Evolutionary conservation across 2,888 invertebrate species (phyloP), one percentile per base, ranked within the genome.

Genomic region (Julus scandinavius): DNA sequence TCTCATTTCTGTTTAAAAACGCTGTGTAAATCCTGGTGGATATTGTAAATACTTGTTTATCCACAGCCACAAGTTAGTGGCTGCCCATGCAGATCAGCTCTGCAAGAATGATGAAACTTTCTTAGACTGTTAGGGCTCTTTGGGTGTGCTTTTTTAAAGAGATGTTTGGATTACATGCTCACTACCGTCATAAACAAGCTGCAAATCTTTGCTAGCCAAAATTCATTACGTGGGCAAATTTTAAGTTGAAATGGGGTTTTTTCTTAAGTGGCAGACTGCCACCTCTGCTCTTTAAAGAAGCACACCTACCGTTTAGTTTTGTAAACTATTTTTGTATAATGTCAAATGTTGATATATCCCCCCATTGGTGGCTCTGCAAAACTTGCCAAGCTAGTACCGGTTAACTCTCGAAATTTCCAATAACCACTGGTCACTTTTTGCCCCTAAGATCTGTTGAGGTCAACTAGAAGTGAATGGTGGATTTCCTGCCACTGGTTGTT

Each of bases 311-410:
- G 29, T 83, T 83, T 83, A 83, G 83, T 83, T 83, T 83, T 83
- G 83, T 83, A 83, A 83, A 83, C 83, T 83, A 83, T 83, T 83
- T 83, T 83, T 83, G 83, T 83, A 83, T 83, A 83, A 38, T 83
- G 83, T 83, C 83, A 72, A n/a, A 72, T 72, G 13, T 72, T 72
- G 38, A 83, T 83, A 83, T 83, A 20, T 54, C 54, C 54, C 54
- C 80, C 83, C 20, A 13, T 38, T 38, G 40, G 83, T 83, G 40
- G 83, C 83, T 83, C n/a, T 13, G 83, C 40, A 4, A 83, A 83
- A 20, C 29, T 11, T 83, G 40, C 40, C 40, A 15, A 20, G 83
- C 40, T 83, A 40, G 17, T 20, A n/a, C 15, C 40, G 1, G 83
- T 13, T 83, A n/a, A 83, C 83, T 29, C 29, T 11, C 40, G 17